A percentile compares a stretch with the other conserved stretches of the same genome.
Evolutionary conservation across 2,888 invertebrate species (phyloP).

Genomic region (Drosophila cognata): DNA sequence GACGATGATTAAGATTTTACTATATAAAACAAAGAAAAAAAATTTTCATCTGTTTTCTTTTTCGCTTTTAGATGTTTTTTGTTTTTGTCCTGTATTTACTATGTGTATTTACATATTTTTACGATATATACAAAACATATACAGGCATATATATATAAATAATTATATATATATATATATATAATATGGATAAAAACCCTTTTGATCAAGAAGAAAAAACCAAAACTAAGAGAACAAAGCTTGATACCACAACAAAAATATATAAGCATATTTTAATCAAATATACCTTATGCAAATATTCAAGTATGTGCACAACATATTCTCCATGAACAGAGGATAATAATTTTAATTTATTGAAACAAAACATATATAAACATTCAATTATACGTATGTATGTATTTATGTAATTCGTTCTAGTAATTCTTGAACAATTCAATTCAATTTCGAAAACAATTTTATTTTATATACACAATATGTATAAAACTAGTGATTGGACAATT

Average conservation of each 20-base stretch:
- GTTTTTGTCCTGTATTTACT: slow-evolving; percentile 23
- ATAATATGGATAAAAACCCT: slow-evolving; percentile 23
- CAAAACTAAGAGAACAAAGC: slow-evolving; percentile 11
- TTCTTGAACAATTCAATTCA: neutral
- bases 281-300: slow-evolving; percentile 28
- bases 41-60: slow-evolving; percentile 16
- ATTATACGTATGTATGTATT: neutral
- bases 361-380: neutral
- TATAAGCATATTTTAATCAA: slow-evolving; percentile 25
- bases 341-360: neutral
- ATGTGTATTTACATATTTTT: slow-evolving; percentile 54
- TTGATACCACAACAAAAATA: slow-evolving; percentile 18
- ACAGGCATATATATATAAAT: slow-evolving; percentile 38
- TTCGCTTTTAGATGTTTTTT: slow-evolving; percentile 47
- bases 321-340: neutral
- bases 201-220: slow-evolving; percentile 23
- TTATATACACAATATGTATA: neutral
- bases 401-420: neutral
- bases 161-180: slow-evolving; percentile 45
- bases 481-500: neutral
- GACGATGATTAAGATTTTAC: slow-evolving; percentile 79
- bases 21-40: neutral
- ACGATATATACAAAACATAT: slow-evolving; percentile 54
- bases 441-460: neutral
- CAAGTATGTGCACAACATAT: slow-evolving; percentile 11